A percentile compares a stretch with the other conserved stretches of the same genome.
Conservation (phyloP, 2,113 vertebrate genomes). For the Mohoua ochrocephala region DNA sequence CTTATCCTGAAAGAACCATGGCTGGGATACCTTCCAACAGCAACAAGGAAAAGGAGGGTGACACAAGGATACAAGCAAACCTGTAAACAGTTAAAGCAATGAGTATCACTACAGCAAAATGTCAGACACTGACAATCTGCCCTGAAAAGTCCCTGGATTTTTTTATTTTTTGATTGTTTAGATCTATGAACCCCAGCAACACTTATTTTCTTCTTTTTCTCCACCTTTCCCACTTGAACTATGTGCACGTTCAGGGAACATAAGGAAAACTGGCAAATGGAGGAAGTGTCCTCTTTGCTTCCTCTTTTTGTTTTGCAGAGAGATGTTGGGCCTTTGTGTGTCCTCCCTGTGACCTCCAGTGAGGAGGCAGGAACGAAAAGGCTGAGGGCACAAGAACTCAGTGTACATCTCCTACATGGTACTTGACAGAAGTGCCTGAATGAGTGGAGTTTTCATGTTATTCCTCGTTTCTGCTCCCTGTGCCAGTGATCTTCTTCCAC, state of each 20-base stretch:
- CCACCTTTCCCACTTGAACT: neutral
- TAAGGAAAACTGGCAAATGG: neutral
- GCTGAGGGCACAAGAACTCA: neutral
- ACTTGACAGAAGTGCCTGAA: neutral
- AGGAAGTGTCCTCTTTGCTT: neutral
- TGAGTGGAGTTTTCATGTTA: neutral
- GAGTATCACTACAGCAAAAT: neutral
- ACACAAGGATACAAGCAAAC: neutral
- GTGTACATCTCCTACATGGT: neutral
- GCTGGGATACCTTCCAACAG: neutral
- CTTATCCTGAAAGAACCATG: neutral
- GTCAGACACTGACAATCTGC: neutral
- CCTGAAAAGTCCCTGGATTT: neutral
- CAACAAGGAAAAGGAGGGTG: neutral
- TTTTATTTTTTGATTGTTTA: neutral
- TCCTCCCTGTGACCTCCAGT: neutral
- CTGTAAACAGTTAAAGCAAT: neutral
- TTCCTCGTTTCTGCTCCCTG: neutral
- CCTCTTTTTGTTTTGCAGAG: neutral
- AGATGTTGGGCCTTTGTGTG: neutral
- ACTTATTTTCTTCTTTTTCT: neutral
- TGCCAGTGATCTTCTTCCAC: neutral
- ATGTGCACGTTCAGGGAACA: neutral
- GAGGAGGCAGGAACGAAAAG: neutral
- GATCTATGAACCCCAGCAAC: neutral